Base-by-base conservation (phyloP, 2,113 vertebrate genomes). In the Atrichornis clamosus region DNA sequence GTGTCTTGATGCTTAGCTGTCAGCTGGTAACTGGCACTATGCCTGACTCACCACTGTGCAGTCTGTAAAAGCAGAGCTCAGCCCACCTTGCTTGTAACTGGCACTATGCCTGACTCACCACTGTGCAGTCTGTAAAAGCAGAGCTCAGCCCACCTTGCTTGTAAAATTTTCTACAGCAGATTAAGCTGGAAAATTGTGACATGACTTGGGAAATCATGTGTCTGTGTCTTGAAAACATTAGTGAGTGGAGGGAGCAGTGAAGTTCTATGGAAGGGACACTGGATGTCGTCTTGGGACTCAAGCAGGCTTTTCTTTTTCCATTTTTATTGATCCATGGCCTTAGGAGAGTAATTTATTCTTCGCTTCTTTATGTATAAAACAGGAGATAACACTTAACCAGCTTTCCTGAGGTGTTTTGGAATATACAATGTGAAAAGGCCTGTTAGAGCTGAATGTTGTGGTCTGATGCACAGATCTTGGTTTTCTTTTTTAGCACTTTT, bases 401-500 rank as follows among this genome's bases (percentile, higher is more conserved):
- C 63, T 79, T 82, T 87, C 67, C 73, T 79, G 81, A 76, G 69
- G 63, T 50, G n/a, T 58, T 90, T 58, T 46, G 39, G 53, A 83
- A 91, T 63, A 37, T 0, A 13, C 67, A 52, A 9, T 47, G 46
- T 73, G 64, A 27, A 49, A 79, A 69, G 56, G 65, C 23, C 30
- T 52, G 28, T 74, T 65, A 24, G 39, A 55, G 32, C 49, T 64
- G 32, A 50, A 11, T 49, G 59, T 44, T 73, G 92, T 78, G 64
- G 21, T 84, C 65, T 2, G 23, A 37, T 11, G 41, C 52, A 52
- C 69, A 67, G 83, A 42, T 67, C 30, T 67, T 58, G 23, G 11
- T 27, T 83, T 90, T 79, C 56, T 76, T 93, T 87, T 96, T 91
- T 87, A 87, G 87, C 93, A 41, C 44, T 85, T 91, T 83, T 90